These are phyloP conservation scores for Oriolus oriolus DNA, from an alignment of 2,113 vertebrate species.

Conservation along the genomic window DNA sequence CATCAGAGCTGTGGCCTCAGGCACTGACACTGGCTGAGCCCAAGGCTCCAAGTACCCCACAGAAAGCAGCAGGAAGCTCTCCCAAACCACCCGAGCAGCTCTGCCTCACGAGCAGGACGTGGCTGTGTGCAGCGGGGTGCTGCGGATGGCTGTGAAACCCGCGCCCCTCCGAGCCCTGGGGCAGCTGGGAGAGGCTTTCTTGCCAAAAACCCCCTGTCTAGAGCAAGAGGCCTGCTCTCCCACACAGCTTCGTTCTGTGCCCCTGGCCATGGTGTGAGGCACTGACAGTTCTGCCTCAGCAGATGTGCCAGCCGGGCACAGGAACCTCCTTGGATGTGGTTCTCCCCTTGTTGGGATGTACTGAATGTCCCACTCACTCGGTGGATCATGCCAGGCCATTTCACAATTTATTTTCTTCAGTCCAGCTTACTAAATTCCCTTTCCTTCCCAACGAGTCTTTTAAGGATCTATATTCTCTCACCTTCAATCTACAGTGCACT, in stretches of 20 bases:
- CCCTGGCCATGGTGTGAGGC: neutral
- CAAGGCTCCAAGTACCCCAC: neutral
- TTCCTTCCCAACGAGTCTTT: neutral
- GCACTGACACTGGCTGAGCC: neutral
- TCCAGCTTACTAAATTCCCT: neutral
- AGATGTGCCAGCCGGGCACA: neutral
- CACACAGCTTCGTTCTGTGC: neutral
- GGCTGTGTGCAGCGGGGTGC: fast-evolving
- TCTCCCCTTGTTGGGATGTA: fast-evolving
- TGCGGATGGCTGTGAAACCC: fast-evolving
- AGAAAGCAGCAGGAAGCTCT: neutral
- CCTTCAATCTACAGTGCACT: neutral
- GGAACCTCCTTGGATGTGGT: neutral
- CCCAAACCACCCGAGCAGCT: neutral
- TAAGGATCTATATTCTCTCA: neutral
- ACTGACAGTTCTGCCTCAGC: neutral
- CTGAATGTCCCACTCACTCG: fast-evolving
- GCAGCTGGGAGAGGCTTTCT: neutral
- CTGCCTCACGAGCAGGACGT: fast-evolving
- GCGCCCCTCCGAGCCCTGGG: fast-evolving
- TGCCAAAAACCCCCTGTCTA: neutral
- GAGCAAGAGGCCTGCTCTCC: neutral
- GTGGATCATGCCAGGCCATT: neutral
- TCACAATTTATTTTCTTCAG: neutral
- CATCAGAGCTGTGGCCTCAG: neutral